Percentiles rank a stretch among this genome's conserved stretches.
These are phyloP conservation scores for Meloidogyne hapla DNA, from an alignment of 1,140 invertebrate genomes.

Conservation along the genomic window DNA sequence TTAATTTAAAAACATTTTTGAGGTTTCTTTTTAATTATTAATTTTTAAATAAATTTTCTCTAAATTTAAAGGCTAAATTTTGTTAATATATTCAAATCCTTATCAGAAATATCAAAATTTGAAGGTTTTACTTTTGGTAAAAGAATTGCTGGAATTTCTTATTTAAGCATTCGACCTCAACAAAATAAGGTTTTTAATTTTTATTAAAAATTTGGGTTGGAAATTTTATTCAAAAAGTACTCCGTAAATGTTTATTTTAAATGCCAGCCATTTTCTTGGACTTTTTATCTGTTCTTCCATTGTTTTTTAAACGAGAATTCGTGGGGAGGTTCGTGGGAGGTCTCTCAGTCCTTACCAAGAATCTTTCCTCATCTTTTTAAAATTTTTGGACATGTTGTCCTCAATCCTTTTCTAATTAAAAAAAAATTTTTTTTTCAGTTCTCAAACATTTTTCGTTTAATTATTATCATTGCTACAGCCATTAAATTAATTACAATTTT, in stretches of 20 bases:
- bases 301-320: no score
- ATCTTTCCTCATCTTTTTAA: no score
- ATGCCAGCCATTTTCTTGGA: no score
- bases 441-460: neutral
- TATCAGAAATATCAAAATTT: neutral
- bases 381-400: no score
- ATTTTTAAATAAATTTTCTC: neutral
- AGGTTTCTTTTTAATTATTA: neutral
- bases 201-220: no score
- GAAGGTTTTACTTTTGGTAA: neutral
- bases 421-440: neutral
- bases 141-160: neutral
- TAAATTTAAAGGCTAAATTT: neutral
- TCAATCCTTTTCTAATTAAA: neutral
- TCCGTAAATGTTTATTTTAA: no score
- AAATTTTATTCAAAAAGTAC: no score
- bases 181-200: neutral
- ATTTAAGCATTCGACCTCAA: neutral
- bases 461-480: neutral
- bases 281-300: no score
- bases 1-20: constrained; percentile 1
- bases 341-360: no score
- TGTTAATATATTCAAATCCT: neutral
- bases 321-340: no score
- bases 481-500: neutral